Conservation (phyloP, 2,797 vertebrate genomes). For the Jordanella pulchra region DNA sequence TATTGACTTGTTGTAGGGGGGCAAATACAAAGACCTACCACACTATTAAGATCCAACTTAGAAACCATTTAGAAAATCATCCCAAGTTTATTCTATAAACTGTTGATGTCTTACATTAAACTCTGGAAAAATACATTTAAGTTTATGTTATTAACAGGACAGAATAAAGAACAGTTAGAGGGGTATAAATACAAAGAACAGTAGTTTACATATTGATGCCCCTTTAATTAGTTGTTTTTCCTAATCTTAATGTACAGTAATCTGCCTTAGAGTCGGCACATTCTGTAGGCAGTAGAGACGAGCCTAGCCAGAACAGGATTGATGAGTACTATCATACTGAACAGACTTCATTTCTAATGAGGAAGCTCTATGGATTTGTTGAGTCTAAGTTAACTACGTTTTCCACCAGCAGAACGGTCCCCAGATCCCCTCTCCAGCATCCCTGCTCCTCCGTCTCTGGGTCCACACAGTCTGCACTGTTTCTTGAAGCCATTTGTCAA, state of each 20-base stretch:
- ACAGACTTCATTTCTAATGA: constrained; percentile 73
- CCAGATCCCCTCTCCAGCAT: constrained; percentile 51
- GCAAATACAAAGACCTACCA: neutral
- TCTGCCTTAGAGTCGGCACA: constrained; percentile 22
- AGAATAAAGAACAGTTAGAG: neutral
- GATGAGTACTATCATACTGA: constrained; percentile 63
- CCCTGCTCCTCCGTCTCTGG: constrained; percentile 44
- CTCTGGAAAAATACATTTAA: neutral
- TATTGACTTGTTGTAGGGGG: neutral
- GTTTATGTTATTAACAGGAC: neutral
- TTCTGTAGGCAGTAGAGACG: constrained; percentile 27
- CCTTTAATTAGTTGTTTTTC: constrained; percentile 24
- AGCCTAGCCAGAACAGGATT: constrained; percentile 46
- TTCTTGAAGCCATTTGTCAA: constrained; percentile 73
- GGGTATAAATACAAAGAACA: neutral
- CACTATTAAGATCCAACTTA: neutral
- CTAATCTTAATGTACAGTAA: constrained; percentile 28
- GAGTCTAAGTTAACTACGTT: constrained; percentile 63
- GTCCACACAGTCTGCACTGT: constrained; percentile 44
- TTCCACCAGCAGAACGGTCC: constrained; percentile 56
- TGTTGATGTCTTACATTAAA: neutral
- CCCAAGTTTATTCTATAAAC: neutral
- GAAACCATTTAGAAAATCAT: neutral
- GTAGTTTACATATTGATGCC: constrained; percentile 10
- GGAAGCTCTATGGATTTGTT: constrained; percentile 67